Percentiles rank a stretch among this genome's conserved stretches.
Conservation (phyloP, 2,888 invertebrate species). For the Volucella inanis region DNA sequence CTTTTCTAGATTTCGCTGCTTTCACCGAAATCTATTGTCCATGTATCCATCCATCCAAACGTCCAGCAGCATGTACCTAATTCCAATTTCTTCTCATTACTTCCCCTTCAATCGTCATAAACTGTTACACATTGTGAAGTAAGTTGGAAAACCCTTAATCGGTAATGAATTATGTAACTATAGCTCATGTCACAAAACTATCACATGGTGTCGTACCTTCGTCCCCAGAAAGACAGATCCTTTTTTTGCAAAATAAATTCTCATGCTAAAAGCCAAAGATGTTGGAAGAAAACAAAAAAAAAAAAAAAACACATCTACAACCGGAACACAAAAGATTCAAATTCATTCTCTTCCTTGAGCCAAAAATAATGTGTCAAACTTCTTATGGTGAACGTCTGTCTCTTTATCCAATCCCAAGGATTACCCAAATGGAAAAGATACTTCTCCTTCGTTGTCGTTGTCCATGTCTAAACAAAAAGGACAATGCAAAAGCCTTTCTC, state of each 20-base stretch:
- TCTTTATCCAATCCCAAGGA: conserved; percentile 52
- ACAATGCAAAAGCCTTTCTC: conserved; percentile 19
- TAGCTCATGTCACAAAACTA: too few species aligned
- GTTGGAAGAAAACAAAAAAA: neutral
- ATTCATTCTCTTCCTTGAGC: conserved; percentile 32
- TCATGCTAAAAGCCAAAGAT: neutral
- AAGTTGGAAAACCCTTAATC: too few species aligned
- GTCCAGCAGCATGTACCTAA: too few species aligned
- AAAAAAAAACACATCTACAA: neutral
- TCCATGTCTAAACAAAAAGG: neutral
- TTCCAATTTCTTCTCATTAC: too few species aligned
- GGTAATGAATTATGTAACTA: too few species aligned
- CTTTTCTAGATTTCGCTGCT: too few species aligned
- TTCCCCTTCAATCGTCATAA: too few species aligned
- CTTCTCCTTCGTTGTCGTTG: neutral
- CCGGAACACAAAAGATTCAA: conserved; percentile 39
- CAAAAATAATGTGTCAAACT: conserved; percentile 62
- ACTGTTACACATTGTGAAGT: too few species aligned
- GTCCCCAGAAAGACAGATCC: too few species aligned
- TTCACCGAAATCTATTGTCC: too few species aligned
- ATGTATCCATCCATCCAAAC: too few species aligned
- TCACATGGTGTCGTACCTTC: too few species aligned
- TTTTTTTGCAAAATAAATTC: neutral
- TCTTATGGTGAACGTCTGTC: conserved; percentile 37
- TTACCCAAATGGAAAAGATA: conserved; percentile 43